Evolutionary conservation across 2,888 invertebrate species (phyloP), one percentile per base, ranked within the genome.

Genomic region (Stenodema calcarata): DNA sequence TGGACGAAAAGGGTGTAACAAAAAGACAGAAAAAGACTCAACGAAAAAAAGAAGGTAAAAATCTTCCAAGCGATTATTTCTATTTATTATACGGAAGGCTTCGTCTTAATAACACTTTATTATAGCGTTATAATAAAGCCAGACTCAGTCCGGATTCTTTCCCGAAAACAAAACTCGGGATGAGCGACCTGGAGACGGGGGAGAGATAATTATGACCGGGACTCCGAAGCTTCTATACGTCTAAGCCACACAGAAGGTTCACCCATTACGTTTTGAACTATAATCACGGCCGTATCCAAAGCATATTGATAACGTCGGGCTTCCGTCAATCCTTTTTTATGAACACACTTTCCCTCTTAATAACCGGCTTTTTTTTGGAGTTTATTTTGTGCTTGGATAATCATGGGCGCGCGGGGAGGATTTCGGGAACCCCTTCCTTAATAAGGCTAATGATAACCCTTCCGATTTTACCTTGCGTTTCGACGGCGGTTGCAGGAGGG

Each of bases 31-130:
- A 27, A 44, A 78, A 23, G 44, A 44, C n/a, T 44, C 41, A 42
- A 3, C 16, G 2, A 7, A 54, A 80, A 80, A 80, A 80, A 54
- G 50, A 50, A 62, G 2, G 54, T 18, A 62, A 62, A 27, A 50
- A 80, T 44, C n/a, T 16, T 18, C 75, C 47, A 75, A 62, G 75
- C 44, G 84, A 84, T 84, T 84, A 84, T 84, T 84, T 84, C 86
- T 86, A 86, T 86, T 78, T 86, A 86, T 86, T 86, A 86, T 86
- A 79, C 78, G 79, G 86, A 79, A 79, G 86, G 84, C 84, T 73
- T 28, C 54, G 42, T 50, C 78, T 78, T 86, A 86, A 86, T 86
- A 86, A 86, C 86, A 86, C 79, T 86, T 86, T 86, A 86, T 86
- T 86, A 86, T 69, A 78, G 86, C 69, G 86, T 86, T 79, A 86